Percentiles rank a stretch among this genome's conserved stretches.
These are phyloP conservation scores for Psittacula cyanocephala DNA, from an alignment of 2,113 vertebrate species.

Conservation along the genomic window DNA sequence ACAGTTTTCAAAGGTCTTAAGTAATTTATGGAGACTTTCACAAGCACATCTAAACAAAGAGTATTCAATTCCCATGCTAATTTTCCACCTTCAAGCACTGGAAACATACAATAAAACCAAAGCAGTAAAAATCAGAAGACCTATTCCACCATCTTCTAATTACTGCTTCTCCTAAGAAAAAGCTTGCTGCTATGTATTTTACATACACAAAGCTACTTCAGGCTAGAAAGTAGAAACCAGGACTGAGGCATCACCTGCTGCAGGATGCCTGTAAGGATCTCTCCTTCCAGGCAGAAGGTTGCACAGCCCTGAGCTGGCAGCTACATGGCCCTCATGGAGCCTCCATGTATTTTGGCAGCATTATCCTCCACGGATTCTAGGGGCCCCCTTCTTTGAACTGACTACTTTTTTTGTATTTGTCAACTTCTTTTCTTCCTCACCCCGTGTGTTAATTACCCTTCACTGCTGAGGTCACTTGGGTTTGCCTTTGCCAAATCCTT, in stretches of 20 bases:
- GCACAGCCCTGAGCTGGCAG: neutral
- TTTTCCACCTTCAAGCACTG: neutral
- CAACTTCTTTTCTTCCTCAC: conserved; percentile 29
- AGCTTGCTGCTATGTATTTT: neutral
- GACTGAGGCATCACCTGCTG: neutral
- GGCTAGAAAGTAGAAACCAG: neutral
- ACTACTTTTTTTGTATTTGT: neutral
- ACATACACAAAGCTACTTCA: neutral
- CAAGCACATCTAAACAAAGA: neutral
- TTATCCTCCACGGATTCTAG: neutral
- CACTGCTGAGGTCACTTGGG: neutral
- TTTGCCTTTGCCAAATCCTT: conserved; percentile 44
- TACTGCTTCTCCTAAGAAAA: neutral
- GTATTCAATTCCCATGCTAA: neutral
- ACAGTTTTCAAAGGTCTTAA: neutral
- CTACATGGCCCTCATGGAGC: neutral
- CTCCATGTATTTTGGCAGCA: neutral
- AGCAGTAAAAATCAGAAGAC: neutral
- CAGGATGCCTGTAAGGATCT: neutral
- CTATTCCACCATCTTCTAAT: neutral
- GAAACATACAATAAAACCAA: neutral
- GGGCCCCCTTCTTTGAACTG: neutral
- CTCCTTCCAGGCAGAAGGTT: neutral
- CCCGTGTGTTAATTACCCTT: conserved; percentile 11
- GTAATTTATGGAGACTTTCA: neutral